phyloP scores from a whole-genome alignment of 2,888 invertebrate species.

The Lumbricus terrestris region DNA sequence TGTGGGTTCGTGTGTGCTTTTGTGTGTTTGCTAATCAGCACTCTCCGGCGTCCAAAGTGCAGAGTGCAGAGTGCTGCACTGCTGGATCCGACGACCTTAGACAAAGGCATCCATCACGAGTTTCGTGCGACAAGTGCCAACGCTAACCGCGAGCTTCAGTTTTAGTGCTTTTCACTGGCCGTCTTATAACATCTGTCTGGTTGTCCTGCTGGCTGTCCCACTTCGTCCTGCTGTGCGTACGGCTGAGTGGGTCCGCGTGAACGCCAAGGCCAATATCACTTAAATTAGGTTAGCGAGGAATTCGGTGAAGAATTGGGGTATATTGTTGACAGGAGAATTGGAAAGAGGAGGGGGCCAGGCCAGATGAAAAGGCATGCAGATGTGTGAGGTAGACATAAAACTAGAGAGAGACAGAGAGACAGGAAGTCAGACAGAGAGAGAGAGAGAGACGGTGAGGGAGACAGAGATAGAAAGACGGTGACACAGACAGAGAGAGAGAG shows the following conservation, averaged over 20 bases:
- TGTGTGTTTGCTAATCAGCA: neutral
- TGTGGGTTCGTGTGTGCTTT: neutral
- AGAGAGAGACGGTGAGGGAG: neutral
- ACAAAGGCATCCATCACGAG: slow-evolving; percentile 3
- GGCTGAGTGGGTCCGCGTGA: neutral
- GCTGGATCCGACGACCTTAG: too few relatives aligned
- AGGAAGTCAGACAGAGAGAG: neutral
- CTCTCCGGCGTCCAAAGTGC: neutral
- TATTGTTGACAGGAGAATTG: neutral
- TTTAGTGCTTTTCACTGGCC: neutral
- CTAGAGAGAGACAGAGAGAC: neutral
- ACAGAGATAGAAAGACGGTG: neutral
- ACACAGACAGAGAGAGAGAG: neutral
- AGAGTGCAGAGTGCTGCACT: neutral
- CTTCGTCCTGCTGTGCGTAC: neutral
- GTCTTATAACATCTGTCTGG: neutral
- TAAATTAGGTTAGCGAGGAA: neutral
- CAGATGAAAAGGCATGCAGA: neutral
- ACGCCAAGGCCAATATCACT: neutral
- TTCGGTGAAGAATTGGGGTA: neutral
- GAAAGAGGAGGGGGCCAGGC: neutral
- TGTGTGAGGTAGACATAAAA: neutral
- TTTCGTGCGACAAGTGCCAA: neutral
- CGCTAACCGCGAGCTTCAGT: neutral
- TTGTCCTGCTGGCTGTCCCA: neutral